A percentile compares a stretch with the other conserved stretches of the same genome.
Evolutionary conservation across 2,113 vertebrate genomes (phyloP).

Genomic region (Triplophysa tibetana): DNA sequence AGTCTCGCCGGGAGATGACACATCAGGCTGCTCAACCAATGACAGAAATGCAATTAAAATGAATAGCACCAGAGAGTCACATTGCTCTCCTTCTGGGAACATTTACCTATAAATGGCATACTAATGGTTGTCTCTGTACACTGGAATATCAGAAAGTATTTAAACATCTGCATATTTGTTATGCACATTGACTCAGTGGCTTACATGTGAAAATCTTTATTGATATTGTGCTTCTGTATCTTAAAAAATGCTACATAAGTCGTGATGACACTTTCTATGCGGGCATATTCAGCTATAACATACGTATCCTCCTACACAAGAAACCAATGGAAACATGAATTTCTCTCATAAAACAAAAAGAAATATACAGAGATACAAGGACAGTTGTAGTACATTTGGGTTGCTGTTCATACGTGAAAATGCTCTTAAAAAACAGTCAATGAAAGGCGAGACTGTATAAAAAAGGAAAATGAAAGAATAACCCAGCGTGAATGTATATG

Average conservation of each 20-base stretch:
- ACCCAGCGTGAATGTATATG: not conserved
- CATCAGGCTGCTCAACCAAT: too few species aligned
- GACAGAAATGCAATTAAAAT: too few species aligned
- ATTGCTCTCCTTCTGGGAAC: too few species aligned
- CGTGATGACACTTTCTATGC: not conserved
- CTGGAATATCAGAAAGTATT: too few species aligned
- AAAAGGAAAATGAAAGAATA: not conserved
- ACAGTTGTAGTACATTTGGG: conserved; percentile 2
- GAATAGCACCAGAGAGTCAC: too few species aligned
- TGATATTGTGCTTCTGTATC: not conserved
- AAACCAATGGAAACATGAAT: conserved; percentile 16
- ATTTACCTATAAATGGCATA: too few species aligned
- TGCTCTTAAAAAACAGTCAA: not conserved
- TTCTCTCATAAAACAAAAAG: not conserved
- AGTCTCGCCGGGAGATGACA: too few species aligned
- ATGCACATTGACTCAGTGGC: not conserved
- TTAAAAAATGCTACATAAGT: not conserved
- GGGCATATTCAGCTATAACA: conserved; percentile 1
- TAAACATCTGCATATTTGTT: not conserved
- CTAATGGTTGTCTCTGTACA: too few species aligned
- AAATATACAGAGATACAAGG: not conserved
- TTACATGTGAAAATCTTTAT: not conserved
- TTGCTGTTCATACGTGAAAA: conserved; percentile 7
- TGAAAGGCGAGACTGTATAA: not conserved
- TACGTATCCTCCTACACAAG: not conserved